These are phyloP conservation scores for Podotricha telesiphe DNA, from an alignment of 2,888 invertebrate species.

Conservation along the genomic window DNA sequence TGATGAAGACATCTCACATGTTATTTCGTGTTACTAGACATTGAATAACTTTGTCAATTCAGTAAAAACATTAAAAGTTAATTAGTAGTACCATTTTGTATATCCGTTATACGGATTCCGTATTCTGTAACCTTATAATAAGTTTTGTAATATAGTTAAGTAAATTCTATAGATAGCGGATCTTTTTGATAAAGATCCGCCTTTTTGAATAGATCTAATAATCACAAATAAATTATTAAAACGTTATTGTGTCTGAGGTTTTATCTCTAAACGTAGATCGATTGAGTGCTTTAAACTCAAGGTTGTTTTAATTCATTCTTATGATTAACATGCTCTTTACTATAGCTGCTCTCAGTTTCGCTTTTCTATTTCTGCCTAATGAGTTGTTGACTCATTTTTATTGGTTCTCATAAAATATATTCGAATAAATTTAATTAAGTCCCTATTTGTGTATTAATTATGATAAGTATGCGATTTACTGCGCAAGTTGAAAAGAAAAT, in stretches of 20 bases:
- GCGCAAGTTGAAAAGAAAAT: too few species aligned
- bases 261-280: slow-evolving; percentile 17
- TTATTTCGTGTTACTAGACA: too few species aligned
- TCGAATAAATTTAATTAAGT: too few species aligned
- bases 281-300: slow-evolving; percentile 31
- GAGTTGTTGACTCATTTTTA: neutral
- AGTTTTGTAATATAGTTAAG: neutral
- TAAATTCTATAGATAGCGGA: neutral
- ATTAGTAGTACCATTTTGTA: neutral
- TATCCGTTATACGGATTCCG: too few species aligned
- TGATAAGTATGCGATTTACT: too few species aligned
- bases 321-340: slow-evolving; percentile 30
- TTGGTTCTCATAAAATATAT: too few species aligned
- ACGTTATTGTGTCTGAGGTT: slow-evolving; percentile 11
- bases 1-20: too few species aligned
- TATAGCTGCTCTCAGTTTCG: slow-evolving; percentile 4
- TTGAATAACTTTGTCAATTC: too few species aligned
- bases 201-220: neutral
- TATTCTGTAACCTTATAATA: neutral
- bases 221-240: neutral
- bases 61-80: neutral
- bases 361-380: slow-evolving; percentile 9
- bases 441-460: too few species aligned
- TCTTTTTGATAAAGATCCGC: too few species aligned
- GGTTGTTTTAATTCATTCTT: slow-evolving; percentile 39